phyloP scores from a whole-genome alignment of 2,888 invertebrate genomes.

The Drosophila formosana region DNA sequence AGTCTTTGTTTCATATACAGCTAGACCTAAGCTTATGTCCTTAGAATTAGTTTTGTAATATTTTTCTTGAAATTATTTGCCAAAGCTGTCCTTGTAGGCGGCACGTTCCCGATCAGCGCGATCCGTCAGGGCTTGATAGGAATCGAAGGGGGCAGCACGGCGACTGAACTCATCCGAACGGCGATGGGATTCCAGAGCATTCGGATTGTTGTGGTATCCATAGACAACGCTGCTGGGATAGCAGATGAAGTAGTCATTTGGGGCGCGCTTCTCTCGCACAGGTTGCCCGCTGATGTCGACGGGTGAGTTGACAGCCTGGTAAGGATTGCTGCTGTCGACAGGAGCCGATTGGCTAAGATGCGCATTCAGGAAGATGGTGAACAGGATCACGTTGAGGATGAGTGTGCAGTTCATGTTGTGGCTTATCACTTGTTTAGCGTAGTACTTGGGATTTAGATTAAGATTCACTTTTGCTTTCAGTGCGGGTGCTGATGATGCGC shows the following conservation, averaged over 20 bases:
- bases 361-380: constrained; percentile 10
- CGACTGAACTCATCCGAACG: constrained; percentile 40
- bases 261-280: constrained; percentile 53
- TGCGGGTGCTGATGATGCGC: constrained; percentile 37
- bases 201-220: constrained; percentile 34
- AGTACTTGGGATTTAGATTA: not conserved
- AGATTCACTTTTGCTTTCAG: not conserved
- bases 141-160: constrained; percentile 30
- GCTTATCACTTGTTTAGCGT: not conserved
- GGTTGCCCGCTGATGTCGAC: constrained; percentile 58
- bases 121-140: constrained; percentile 46
- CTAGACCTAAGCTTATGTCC: constrained; percentile 45
- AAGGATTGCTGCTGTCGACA: constrained; percentile 20
- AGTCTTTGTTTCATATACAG: constrained; percentile 19
- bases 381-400: constrained; percentile 33
- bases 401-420: constrained; percentile 50
- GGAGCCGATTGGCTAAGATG: constrained; percentile 41
- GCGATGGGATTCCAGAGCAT: constrained; percentile 39
- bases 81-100: constrained; percentile 57
- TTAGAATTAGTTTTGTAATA: not conserved
- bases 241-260: constrained; percentile 58
- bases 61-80: constrained; percentile 45
- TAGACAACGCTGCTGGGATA: constrained; percentile 71
- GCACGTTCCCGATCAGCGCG: constrained; percentile 65
- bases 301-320: constrained; percentile 37